Conservation (phyloP, 2,888 invertebrate species). For the Macroteleia sp. region DNA sequence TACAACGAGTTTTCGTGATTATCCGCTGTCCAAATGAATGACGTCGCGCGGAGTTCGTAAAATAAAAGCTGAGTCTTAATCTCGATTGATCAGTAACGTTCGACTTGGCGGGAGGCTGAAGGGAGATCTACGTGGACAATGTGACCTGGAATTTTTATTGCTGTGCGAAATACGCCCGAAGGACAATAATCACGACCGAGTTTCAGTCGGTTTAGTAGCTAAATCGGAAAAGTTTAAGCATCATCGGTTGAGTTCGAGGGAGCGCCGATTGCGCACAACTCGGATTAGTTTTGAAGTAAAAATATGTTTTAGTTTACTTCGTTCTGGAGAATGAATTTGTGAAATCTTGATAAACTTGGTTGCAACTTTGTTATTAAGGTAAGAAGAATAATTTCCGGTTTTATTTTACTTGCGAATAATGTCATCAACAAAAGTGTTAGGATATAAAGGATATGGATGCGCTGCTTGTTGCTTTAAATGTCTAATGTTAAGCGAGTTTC, state of each 20-base stretch:
- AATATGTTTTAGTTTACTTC: slow-evolving; percentile 71
- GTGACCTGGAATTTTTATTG: slow-evolving; percentile 50
- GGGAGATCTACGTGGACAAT: slow-evolving; percentile 14
- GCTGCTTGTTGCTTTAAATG: slow-evolving; percentile 29
- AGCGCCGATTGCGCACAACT: slow-evolving; percentile 63
- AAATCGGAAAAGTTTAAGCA: slow-evolving; percentile 67
- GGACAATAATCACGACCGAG: slow-evolving; percentile 50
- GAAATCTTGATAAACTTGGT: slow-evolving; percentile 72
- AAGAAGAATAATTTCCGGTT: slow-evolving; percentile 45
- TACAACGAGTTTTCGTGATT: slow-evolving; percentile 31
- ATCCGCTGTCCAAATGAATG: slow-evolving; percentile 35
- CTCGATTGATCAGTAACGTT: slow-evolving; percentile 53
- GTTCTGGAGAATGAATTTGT: slow-evolving; percentile 66
- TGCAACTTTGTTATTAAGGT: slow-evolving; percentile 69
- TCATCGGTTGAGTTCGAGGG: slow-evolving; percentile 14
- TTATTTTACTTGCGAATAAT: slow-evolving; percentile 26
- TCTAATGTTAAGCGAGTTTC: slow-evolving; percentile 20
- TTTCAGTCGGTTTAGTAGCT: slow-evolving; percentile 54
- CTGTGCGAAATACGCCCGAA: slow-evolving; percentile 28
- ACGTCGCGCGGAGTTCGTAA: slow-evolving; percentile 11
- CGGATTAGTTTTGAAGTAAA: slow-evolving; percentile 72
- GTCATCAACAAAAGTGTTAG: slow-evolving; percentile 17
- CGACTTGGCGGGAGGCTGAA: background rate
- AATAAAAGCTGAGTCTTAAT: slow-evolving; percentile 44
- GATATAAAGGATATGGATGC: background rate